Evolutionary conservation across 2,888 invertebrate species (phyloP).

Genomic region (Ariolimax columbianus): DNA sequence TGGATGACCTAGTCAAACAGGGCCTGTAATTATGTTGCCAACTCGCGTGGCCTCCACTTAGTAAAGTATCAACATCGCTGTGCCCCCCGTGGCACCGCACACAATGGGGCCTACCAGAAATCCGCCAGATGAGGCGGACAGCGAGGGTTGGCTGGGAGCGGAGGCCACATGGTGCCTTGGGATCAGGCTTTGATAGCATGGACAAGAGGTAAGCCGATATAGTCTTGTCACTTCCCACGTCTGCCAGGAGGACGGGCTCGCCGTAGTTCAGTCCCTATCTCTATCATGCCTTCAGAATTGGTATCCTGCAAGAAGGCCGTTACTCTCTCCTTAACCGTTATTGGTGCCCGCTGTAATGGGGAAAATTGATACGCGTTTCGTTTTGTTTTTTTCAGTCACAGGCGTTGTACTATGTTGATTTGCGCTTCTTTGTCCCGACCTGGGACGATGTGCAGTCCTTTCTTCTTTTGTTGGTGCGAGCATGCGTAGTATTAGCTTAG

Average conservation of each 20-base stretch:
- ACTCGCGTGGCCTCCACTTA: too few species aligned
- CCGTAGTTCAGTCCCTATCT: background rate
- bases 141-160: slow-evolving; percentile 6
- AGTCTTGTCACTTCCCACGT: slow-evolving; percentile 13
- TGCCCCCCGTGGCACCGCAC: background rate
- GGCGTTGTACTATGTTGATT: slow-evolving; percentile 21
- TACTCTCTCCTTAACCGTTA: background rate
- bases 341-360: background rate
- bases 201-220: background rate
- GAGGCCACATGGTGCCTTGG: background rate
- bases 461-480: background rate
- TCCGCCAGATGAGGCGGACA: slow-evolving; percentile 37
- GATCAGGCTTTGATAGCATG: slow-evolving; percentile 9
- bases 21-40: too few species aligned
- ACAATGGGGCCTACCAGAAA: slow-evolving; percentile 25
- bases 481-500: too few species aligned
- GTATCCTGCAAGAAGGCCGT: background rate
- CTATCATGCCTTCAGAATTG: background rate
- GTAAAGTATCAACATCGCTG: too few species aligned
- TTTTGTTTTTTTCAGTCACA: background rate
- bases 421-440: background rate
- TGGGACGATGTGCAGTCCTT: background rate
- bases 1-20: too few species aligned
- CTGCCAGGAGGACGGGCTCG: background rate
- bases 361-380: slow-evolving; percentile 21